phyloP scores from a whole-genome alignment of 2,888 invertebrate species.

The Trachelus troglodyta region DNA sequence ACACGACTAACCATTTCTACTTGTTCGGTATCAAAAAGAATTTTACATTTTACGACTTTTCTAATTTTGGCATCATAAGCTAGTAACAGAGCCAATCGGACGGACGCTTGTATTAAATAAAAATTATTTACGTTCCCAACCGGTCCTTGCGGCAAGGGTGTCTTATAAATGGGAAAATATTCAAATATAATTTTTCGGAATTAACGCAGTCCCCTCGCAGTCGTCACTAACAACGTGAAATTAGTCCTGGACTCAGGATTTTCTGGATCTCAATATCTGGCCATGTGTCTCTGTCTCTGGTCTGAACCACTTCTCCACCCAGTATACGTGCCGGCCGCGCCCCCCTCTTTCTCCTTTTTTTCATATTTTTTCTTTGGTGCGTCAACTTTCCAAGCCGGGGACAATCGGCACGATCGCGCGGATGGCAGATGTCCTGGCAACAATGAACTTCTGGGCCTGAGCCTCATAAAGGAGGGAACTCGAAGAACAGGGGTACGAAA shows the following conservation, averaged over 20 bases:
- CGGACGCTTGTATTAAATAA: neutral
- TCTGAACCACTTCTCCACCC: neutral
- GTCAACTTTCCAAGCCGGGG: slow-evolving; percentile 51
- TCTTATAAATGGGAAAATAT: neutral
- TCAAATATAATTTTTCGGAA: neutral
- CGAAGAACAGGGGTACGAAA: slow-evolving; percentile 47
- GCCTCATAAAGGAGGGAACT: slow-evolving; percentile 51
- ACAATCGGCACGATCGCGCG: slow-evolving; percentile 61
- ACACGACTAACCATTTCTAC: neutral
- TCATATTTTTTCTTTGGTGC: neutral
- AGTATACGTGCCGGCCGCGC: neutral
- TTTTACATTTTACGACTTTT: neutral
- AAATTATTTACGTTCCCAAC: neutral
- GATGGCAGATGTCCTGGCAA: slow-evolving; percentile 64
- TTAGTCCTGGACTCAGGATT: neutral
- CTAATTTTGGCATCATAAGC: neutral
- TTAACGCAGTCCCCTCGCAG: neutral
- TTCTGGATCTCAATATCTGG: neutral
- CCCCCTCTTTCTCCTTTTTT: neutral
- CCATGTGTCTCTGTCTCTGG: neutral
- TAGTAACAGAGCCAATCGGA: neutral
- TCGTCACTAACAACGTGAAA: neutral
- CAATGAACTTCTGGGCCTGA: slow-evolving; percentile 49
- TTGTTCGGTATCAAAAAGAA: neutral
- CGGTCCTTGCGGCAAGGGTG: neutral